These are phyloP conservation scores for Alitta virens DNA, from an alignment of 2,888 invertebrate species.

Conservation along the genomic window DNA sequence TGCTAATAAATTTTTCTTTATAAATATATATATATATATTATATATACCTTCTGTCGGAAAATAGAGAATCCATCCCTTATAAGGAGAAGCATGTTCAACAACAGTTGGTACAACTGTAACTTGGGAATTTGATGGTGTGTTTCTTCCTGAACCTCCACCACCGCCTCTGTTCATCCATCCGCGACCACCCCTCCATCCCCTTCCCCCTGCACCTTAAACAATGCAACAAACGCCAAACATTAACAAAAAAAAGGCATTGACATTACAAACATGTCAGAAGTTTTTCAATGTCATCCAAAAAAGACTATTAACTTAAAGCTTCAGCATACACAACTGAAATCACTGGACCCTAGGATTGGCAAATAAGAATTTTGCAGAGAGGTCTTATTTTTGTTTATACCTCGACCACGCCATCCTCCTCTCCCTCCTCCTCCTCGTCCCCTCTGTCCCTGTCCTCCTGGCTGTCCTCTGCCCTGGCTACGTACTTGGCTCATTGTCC, in stretches of 20 bases:
- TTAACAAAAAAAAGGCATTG: too few species aligned
- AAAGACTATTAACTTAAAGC: too few species aligned
- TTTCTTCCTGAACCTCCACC: not conserved
- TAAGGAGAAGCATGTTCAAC: constrained; percentile 59
- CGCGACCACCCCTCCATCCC: constrained; percentile 16
- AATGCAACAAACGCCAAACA: too few species aligned
- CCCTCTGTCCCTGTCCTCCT: constrained; percentile 17
- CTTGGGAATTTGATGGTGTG: not conserved
- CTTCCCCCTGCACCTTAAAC: not conserved
- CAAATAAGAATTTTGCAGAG: too few species aligned
- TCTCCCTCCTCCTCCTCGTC: constrained; percentile 22
- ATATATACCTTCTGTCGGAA: constrained; percentile 66
- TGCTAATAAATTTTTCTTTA: too few species aligned
- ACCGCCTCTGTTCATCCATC: constrained; percentile 6
- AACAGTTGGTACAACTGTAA: constrained; percentile 24
- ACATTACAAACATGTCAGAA: too few species aligned
- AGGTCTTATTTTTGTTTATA: too few species aligned
- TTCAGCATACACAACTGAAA: too few species aligned
- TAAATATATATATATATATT: too few species aligned
- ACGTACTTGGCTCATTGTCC: not conserved
- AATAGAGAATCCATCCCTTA: constrained; percentile 76
- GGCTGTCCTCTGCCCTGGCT: constrained; percentile 23
- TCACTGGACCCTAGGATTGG: too few species aligned
- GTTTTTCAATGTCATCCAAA: too few species aligned
- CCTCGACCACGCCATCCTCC: not conserved